phyloP scores from a whole-genome alignment of 2,113 vertebrate genomes.

The Phoenicopterus ruber region DNA sequence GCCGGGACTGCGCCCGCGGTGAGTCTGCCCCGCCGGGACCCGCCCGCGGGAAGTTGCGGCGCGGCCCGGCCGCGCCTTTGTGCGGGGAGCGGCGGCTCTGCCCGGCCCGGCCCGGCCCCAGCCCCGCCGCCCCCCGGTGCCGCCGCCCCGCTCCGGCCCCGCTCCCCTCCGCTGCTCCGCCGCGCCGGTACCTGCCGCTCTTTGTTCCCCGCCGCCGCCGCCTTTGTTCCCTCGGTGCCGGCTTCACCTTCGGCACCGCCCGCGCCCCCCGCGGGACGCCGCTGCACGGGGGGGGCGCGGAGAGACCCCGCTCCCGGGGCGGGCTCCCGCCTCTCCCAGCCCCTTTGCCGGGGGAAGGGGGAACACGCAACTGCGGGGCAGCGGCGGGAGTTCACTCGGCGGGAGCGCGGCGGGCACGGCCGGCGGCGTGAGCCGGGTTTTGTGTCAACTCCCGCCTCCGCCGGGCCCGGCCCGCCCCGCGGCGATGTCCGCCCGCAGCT shows the following conservation, averaged over 20 bases:
- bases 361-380: background rate
- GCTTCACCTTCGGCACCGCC: constrained; percentile 3
- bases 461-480: background rate
- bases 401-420: background rate
- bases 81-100: too few species aligned
- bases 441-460: background rate
- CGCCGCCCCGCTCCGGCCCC: too few species aligned
- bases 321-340: background rate
- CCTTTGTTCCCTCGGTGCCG: constrained; percentile 60
- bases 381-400: background rate
- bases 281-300: background rate
- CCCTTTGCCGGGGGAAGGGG: background rate
- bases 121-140: too few species aligned
- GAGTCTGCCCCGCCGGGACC: background rate
- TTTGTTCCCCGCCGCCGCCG: constrained; percentile 49
- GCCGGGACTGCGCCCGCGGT: background rate
- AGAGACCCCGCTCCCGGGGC: background rate
- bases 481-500: background rate
- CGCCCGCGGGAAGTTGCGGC: background rate
- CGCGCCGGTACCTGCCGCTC: constrained; percentile 37
- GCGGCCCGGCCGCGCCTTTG: background rate
- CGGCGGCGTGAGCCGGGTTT: background rate
- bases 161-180: too few species aligned
- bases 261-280: background rate
- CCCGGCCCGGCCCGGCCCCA: too few species aligned